Percentiles rank a stretch among this genome's conserved stretches.
Conservation (phyloP, 2,888 invertebrate genomes). For the Agrotis exclamationis region DNA sequence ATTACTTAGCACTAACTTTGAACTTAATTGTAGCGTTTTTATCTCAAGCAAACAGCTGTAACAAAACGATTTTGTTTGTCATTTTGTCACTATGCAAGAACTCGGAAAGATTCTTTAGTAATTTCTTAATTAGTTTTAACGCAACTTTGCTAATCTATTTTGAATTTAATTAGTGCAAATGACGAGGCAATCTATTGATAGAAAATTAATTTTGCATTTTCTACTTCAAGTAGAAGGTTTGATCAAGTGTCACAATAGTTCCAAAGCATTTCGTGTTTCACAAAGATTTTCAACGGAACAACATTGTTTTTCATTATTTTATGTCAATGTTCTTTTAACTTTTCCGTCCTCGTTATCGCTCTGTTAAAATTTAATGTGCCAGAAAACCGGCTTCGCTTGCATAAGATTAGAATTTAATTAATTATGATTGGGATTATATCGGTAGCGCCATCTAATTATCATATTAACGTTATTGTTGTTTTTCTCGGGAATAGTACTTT, state of each 20-base stretch:
- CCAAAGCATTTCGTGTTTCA: background rate
- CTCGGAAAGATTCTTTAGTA: background rate
- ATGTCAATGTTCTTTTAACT: background rate
- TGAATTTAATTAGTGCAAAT: constrained; percentile 9
- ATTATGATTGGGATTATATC: too few relatives aligned
- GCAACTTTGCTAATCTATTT: constrained; percentile 4
- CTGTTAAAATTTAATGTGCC: too few relatives aligned
- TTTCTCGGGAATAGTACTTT: too few relatives aligned
- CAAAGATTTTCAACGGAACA: background rate
- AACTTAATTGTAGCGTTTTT: constrained; percentile 22
- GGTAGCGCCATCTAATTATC: too few relatives aligned
- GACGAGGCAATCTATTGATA: background rate
- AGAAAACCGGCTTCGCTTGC: too few relatives aligned
- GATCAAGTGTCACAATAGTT: too few relatives aligned
- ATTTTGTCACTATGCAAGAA: constrained; percentile 12
- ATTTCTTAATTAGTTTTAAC: constrained; percentile 15
- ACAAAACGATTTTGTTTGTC: constrained; percentile 1
- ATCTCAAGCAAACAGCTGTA: constrained; percentile 10
- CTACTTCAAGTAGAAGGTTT: too few relatives aligned
- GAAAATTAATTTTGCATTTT: background rate
- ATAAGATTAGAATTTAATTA: too few relatives aligned
- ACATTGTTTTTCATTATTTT: background rate
- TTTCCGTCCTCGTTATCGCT: background rate
- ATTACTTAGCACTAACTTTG: constrained; percentile 33
- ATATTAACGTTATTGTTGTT: too few relatives aligned